Conservation (phyloP, 2,888 invertebrate species). For the Dastarcus helophoroides region DNA sequence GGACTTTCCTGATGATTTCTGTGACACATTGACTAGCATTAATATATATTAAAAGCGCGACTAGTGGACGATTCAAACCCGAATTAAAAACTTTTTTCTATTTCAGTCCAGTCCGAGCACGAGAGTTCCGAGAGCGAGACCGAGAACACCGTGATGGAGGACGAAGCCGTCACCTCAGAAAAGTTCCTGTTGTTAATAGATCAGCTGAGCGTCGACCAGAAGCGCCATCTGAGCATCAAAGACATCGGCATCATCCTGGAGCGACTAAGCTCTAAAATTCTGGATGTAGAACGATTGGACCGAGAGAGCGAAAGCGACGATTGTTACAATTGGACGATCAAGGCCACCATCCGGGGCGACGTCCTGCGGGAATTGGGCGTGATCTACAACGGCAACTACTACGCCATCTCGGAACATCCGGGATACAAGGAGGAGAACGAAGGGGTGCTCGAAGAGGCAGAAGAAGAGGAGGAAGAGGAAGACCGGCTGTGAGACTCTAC, state of each 20-base stretch:
- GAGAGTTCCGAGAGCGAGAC: slow-evolving; percentile 89
- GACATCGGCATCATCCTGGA: slow-evolving; percentile 92
- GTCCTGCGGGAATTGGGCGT: slow-evolving; percentile 83
- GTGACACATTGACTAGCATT: too few relatives aligned
- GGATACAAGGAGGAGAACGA: slow-evolving; percentile 86
- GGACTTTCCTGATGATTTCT: too few relatives aligned
- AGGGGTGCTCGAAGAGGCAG: slow-evolving; percentile 72
- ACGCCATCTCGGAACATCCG: slow-evolving; percentile 89
- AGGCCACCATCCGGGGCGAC: slow-evolving; percentile 87
- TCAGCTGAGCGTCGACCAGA: slow-evolving; percentile 85
- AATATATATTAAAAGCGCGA: too few relatives aligned
- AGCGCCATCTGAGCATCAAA: slow-evolving; percentile 84
- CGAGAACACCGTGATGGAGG: slow-evolving; percentile 86
- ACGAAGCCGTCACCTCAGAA: slow-evolving; percentile 79
- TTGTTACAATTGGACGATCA: slow-evolving; percentile 94
- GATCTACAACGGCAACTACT: slow-evolving; percentile 91
- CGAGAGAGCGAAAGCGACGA: slow-evolving; percentile 87
- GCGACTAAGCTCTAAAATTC: slow-evolving; percentile 81
- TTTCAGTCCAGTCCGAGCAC: slow-evolving; percentile 45
- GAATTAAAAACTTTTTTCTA: too few relatives aligned
- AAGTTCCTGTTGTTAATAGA: slow-evolving; percentile 89
- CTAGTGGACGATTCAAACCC: too few relatives aligned
- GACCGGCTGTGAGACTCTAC: slow-evolving; percentile 35
- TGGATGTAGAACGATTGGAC: slow-evolving; percentile 86
- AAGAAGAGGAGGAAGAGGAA: slow-evolving; percentile 72